A percentile compares a stretch with the other conserved stretches of the same genome.
Conservation (phyloP, 64 coral and sea anemone species). For the Actinia tenebrosa region DNA sequence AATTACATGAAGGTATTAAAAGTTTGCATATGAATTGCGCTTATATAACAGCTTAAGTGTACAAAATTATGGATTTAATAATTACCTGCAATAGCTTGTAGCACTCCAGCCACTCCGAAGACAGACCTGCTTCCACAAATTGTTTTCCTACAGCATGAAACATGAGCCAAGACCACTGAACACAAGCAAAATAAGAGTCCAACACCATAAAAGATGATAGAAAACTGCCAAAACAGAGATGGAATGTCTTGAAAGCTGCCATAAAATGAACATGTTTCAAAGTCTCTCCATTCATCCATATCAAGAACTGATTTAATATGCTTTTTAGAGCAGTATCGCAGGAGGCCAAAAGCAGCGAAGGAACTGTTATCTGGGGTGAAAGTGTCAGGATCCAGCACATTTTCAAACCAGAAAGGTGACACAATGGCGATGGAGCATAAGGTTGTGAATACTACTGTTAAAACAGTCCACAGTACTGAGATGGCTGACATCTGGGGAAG, state of each 20-base stretch:
- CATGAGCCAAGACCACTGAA: slow-evolving; percentile 44
- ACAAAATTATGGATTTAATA: neutral
- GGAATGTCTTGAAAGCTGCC: slow-evolving; percentile 71
- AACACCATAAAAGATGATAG: slow-evolving; percentile 51
- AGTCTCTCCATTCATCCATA: slow-evolving; percentile 70
- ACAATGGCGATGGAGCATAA: slow-evolving; percentile 50
- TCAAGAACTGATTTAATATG: slow-evolving; percentile 57
- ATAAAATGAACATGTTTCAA: slow-evolving; percentile 68
- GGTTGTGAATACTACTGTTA: slow-evolving; percentile 50
- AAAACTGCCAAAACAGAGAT: slow-evolving; percentile 69
- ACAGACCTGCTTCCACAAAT: slow-evolving; percentile 52
- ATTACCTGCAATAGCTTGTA: slow-evolving; percentile 70
- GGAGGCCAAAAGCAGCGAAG: slow-evolving; percentile 68
- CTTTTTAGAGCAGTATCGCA: slow-evolving; percentile 68
- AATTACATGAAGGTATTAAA: neutral
- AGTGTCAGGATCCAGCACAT: slow-evolving; percentile 32
- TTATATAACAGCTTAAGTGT: no score
- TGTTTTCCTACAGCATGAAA: slow-evolving; percentile 45
- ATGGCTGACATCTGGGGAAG: slow-evolving; percentile 48
- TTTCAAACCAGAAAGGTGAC: slow-evolving; percentile 86
- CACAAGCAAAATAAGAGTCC: slow-evolving; percentile 42
- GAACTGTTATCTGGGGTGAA: slow-evolving; percentile 60
- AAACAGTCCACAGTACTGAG: slow-evolving; percentile 60
- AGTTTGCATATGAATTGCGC: neutral
- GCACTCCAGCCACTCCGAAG: slow-evolving; percentile 52